phyloP scores from a whole-genome alignment of 2,113 vertebrate genomes.

The Delphinapterus leucas region DNA sequence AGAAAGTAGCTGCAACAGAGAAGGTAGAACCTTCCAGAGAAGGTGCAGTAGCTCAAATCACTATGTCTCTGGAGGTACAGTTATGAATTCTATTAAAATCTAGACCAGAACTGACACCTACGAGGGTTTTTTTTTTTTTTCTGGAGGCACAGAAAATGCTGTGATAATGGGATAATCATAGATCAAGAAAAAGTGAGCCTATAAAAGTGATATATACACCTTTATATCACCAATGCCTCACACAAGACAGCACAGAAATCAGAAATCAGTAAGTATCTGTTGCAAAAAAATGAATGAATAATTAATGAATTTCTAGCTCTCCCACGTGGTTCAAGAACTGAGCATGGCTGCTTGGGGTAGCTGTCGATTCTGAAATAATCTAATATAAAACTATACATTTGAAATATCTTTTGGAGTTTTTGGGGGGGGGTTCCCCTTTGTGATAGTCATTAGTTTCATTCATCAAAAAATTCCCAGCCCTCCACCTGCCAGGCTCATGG shows the following conservation, averaged over 20 bases:
- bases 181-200: background rate
- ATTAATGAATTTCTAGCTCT: background rate
- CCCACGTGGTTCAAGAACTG: background rate
- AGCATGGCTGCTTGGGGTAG: background rate
- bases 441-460: background rate
- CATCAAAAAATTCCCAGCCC: background rate
- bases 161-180: background rate
- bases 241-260: background rate
- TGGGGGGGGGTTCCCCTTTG: background rate
- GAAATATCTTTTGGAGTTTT: background rate
- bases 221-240: background rate
- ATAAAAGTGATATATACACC: background rate
- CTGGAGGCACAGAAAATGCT: background rate
- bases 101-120: background rate
- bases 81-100: background rate
- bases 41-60: background rate
- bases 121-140: background rate
- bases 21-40: background rate
- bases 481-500: too few relatives aligned
- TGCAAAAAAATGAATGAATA: background rate
- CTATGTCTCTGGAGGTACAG: background rate
- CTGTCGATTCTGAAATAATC: background rate
- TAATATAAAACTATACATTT: background rate
- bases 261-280: too few relatives aligned
- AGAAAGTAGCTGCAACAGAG: background rate